These are phyloP conservation scores for Misgurnus mizolepis DNA, from an alignment of 2,113 vertebrate species.

Conservation along the genomic window DNA sequence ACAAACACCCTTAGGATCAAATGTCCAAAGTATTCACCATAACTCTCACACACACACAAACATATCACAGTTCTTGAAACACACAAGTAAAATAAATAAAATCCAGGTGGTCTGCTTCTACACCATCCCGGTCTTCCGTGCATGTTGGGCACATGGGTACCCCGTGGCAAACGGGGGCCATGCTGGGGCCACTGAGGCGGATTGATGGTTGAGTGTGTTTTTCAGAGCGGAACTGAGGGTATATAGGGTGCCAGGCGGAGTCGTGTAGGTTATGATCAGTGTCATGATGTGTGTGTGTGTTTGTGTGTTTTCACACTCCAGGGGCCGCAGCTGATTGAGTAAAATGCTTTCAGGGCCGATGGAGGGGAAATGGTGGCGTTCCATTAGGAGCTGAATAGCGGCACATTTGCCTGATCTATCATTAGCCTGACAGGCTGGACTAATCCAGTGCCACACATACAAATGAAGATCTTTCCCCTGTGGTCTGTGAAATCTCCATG, in stretches of 20 bases:
- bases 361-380: conserved; percentile 27
- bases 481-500: background rate
- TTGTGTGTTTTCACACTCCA: conserved; percentile 25
- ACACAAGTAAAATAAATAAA: conserved; percentile 45
- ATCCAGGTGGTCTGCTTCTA: conserved; percentile 45
- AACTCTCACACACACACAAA: conserved; percentile 1
- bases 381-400: conserved; percentile 32
- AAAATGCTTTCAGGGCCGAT: conserved; percentile 25
- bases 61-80: conserved; percentile 45
- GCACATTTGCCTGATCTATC: conserved; percentile 35
- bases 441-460: conserved; percentile 47
- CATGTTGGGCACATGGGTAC: conserved; percentile 27
- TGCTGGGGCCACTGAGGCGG: conserved; percentile 25
- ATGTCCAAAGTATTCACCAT: conserved; percentile 46
- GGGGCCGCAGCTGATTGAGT: conserved; percentile 30
- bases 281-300: conserved; percentile 14
- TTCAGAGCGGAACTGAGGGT: conserved; percentile 6
- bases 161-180: conserved; percentile 30
- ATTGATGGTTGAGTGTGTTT: conserved; percentile 36
- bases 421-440: conserved; percentile 42
- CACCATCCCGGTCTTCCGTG: conserved; percentile 15
- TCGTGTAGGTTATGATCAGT: conserved; percentile 33
- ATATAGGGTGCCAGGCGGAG: background rate
- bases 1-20: conserved; percentile 47
- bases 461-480: conserved; percentile 32